Conservation (phyloP, 2,888 invertebrate genomes). For the Thereva unica region DNA sequence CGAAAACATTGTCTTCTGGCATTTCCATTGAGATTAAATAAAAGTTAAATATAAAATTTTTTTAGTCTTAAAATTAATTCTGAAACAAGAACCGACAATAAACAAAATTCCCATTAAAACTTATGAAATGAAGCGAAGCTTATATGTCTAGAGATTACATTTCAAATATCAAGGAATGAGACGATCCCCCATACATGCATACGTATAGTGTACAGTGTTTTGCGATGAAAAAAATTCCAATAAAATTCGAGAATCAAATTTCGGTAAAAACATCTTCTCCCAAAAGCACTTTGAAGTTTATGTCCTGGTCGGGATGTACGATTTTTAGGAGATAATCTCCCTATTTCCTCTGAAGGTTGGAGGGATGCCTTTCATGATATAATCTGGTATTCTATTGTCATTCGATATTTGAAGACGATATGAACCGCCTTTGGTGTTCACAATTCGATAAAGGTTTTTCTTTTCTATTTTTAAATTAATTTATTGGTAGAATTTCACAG, state of each 20-base stretch:
- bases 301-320: neutral
- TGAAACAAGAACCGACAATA: too few species aligned
- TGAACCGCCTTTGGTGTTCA: slow-evolving; percentile 11
- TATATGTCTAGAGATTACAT: too few species aligned
- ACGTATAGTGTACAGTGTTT: too few species aligned
- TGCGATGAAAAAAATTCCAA: slow-evolving; percentile 8
- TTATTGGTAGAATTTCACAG: slow-evolving; percentile 20
- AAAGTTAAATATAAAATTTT: too few species aligned
- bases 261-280: slow-evolving; percentile 8
- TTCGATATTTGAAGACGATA: slow-evolving; percentile 28
- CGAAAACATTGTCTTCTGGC: too few species aligned
- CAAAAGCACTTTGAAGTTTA: slow-evolving; percentile 23
- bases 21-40: too few species aligned
- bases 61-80: too few species aligned
- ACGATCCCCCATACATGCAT: too few species aligned
- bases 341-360: too few species aligned
- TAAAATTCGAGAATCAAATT: slow-evolving; percentile 25
- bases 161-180: too few species aligned
- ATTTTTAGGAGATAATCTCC: neutral
- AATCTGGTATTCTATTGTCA: slow-evolving; percentile 26
- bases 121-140: too few species aligned
- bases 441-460: slow-evolving; percentile 26
- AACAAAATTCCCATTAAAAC: too few species aligned
- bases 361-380: slow-evolving; percentile 21
- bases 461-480: slow-evolving; percentile 10